phyloP scores from a whole-genome alignment of 2,888 invertebrate genomes.

The Pseudolycoriella hygida region DNA sequence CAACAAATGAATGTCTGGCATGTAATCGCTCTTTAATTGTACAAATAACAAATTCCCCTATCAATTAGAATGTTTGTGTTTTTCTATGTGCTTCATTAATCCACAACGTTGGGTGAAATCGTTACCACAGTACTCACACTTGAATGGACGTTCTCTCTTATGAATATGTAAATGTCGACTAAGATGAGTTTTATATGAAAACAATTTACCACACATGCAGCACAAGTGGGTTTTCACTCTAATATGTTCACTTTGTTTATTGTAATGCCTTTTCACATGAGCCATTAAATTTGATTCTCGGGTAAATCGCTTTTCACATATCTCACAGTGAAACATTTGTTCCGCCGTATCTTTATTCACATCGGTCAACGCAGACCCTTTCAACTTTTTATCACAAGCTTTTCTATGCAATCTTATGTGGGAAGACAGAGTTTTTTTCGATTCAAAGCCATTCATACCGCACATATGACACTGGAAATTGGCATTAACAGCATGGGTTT shows the following conservation, averaged over 20 bases:
- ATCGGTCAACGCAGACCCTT: neutral
- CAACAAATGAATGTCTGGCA: too few relatives aligned
- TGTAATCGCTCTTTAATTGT: too few relatives aligned
- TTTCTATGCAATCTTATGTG: conserved; percentile 6
- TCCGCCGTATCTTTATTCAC: neutral
- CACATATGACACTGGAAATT: conserved; percentile 4
- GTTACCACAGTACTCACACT: conserved; percentile 3
- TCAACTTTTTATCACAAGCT: neutral
- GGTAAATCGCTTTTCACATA: neutral
- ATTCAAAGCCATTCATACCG: neutral
- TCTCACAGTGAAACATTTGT: neutral
- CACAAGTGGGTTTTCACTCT: conserved; percentile 1
- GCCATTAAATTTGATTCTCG: neutral
- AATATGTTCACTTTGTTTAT: neutral
- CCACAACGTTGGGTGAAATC: conserved; percentile 5
- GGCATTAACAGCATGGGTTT: neutral
- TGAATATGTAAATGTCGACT: neutral
- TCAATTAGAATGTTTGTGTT: neutral
- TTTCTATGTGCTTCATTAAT: conserved; percentile 3
- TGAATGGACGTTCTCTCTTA: neutral
- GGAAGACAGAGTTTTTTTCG: neutral
- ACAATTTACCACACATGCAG: neutral
- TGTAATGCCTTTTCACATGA: neutral
- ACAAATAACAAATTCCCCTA: too few relatives aligned
- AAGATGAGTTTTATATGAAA: conserved; percentile 1